A percentile compares a stretch with the other conserved stretches of the same genome.
Evolutionary conservation across 2,888 invertebrate genomes (phyloP).

Genomic region (Caenorhabditis angaria): DNA sequence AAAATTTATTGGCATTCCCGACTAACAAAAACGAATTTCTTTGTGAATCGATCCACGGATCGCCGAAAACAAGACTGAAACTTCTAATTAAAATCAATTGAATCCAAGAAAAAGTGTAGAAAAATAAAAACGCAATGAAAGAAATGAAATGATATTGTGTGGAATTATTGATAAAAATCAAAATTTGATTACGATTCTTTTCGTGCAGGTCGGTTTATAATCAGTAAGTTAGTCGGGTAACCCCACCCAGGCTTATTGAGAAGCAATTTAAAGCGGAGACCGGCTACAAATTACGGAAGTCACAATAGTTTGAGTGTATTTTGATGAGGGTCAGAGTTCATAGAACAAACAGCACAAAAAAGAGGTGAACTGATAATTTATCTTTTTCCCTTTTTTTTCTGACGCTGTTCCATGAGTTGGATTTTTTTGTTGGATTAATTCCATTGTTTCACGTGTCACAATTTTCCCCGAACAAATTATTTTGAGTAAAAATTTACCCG

Average conservation of each 20-base stretch:
- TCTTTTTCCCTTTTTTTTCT: too few relatives aligned
- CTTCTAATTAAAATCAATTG: background rate
- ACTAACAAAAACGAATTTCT: background rate
- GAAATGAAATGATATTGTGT: slow-evolving; percentile 18
- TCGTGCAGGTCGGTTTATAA: background rate
- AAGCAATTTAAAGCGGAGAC: background rate
- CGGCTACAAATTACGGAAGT: background rate
- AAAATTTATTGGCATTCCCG: slow-evolving; percentile 39
- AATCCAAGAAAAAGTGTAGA: background rate
- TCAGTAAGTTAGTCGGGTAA: too few relatives aligned
- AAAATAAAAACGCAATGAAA: slow-evolving; percentile 13
- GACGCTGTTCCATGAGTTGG: too few relatives aligned
- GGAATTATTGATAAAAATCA: slow-evolving; percentile 3
- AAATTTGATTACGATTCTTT: slow-evolving; percentile 8
- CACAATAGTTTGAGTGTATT: too few relatives aligned
- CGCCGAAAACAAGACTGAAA: slow-evolving; percentile 9
- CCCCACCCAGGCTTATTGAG: background rate
- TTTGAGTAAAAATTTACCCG: too few relatives aligned
- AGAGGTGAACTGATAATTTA: too few relatives aligned
- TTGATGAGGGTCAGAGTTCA: too few relatives aligned
- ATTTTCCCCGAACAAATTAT: too few relatives aligned
- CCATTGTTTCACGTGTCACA: too few relatives aligned
- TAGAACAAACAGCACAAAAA: background rate
- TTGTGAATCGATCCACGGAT: slow-evolving; percentile 11
- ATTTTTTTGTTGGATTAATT: too few relatives aligned